These are phyloP conservation scores for Drosophila teissieri DNA, from an alignment of 1,140 invertebrate species.

Conservation along the genomic window DNA sequence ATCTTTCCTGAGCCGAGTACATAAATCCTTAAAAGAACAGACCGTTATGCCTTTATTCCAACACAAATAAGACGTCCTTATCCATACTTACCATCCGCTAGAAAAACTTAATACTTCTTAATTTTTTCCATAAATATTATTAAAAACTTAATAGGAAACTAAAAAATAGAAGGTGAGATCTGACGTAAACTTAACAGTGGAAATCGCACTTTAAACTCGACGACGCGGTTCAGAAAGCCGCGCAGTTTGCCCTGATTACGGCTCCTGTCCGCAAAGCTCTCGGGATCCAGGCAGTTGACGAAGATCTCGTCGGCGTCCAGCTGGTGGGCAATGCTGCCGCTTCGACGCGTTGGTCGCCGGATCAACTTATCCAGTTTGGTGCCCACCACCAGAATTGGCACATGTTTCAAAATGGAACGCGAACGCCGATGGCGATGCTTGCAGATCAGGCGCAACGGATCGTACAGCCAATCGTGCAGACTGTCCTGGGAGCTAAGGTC, in stretches of 20 bases:
- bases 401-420: slow-evolving; percentile 35
- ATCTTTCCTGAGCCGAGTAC: too few relatives aligned
- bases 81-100: not conserved
- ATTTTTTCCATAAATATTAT: slow-evolving; percentile 18
- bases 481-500: slow-evolving; percentile 53
- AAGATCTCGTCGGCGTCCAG: slow-evolving; percentile 56
- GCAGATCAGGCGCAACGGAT: slow-evolving; percentile 46
- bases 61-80: too few relatives aligned
- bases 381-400: slow-evolving; percentile 64
- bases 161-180: slow-evolving; percentile 15
- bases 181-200: not conserved
- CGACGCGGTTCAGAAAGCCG: slow-evolving; percentile 47
- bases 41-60: too few relatives aligned
- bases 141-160: slow-evolving; percentile 14
- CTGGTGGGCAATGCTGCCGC: slow-evolving; percentile 47
- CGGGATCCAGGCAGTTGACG: slow-evolving; percentile 44
- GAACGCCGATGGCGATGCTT: slow-evolving; percentile 38
- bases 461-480: slow-evolving; percentile 62
- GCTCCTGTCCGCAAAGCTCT: slow-evolving; percentile 22
- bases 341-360: slow-evolving; percentile 17
- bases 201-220: slow-evolving; percentile 60
- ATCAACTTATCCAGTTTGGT: slow-evolving; percentile 51
- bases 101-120: too few relatives aligned
- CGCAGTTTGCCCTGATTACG: slow-evolving; percentile 50
- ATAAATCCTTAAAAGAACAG: too few relatives aligned